phyloP scores from a whole-genome alignment of 2,888 invertebrate species.

The Atrina japonica region DNA sequence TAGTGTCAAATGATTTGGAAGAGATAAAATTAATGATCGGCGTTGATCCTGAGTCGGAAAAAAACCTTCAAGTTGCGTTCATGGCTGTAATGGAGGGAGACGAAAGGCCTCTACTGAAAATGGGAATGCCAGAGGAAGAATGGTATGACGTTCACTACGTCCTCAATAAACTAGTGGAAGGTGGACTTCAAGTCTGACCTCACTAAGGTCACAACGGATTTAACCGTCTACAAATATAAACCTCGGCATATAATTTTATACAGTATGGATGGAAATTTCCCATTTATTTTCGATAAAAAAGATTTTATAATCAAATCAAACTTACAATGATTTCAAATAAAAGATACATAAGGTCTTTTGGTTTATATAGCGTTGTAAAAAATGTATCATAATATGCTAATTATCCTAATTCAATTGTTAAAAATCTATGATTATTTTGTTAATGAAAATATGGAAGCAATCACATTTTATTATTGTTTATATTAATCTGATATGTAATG shows the following conservation, averaged over 20 bases:
- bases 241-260: constrained; percentile 22
- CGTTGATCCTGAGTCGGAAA: constrained; percentile 58
- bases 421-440: too few relatives aligned
- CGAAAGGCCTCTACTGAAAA: constrained; percentile 65
- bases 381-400: too few relatives aligned
- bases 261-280: not conserved
- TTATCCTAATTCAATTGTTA: too few relatives aligned
- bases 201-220: constrained; percentile 8
- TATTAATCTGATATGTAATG: too few relatives aligned
- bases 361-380: too few relatives aligned
- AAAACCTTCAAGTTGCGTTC: constrained; percentile 66
- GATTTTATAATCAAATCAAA: too few relatives aligned
- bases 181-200: constrained; percentile 56
- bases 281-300: too few relatives aligned
- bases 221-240: constrained; percentile 17
- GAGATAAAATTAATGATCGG: constrained; percentile 67
- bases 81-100: constrained; percentile 66
- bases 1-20: constrained; percentile 67
- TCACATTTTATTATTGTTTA: too few relatives aligned
- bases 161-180: constrained; percentile 62
- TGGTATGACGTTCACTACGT: constrained; percentile 70
- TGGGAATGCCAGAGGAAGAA: constrained; percentile 72
- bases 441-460: too few relatives aligned
- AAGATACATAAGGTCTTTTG: too few relatives aligned
- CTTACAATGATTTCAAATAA: too few relatives aligned